A percentile compares a stretch with the other conserved stretches of the same genome.
Evolutionary conservation across 2,113 vertebrate genomes (phyloP).

Genomic region (Pao palembangensis): DNA sequence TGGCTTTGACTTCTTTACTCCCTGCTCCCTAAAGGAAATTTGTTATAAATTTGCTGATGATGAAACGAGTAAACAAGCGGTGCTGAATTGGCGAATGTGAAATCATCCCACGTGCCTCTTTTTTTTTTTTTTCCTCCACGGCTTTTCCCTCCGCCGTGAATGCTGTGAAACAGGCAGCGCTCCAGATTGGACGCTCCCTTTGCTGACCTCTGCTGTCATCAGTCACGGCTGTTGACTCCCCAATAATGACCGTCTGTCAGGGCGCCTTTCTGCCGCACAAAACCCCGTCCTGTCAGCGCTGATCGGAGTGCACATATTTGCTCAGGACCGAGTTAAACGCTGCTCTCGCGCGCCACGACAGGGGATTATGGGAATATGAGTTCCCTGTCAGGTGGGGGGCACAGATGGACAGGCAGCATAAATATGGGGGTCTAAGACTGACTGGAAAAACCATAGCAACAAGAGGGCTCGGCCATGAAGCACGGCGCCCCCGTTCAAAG

Average conservation of each 20-base stretch:
- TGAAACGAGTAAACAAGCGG: constrained; percentile 56
- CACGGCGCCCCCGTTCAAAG: constrained; percentile 58
- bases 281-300: constrained; percentile 60
- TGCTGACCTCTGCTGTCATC: constrained; percentile 70
- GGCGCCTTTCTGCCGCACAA: constrained; percentile 50
- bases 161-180: constrained; percentile 58
- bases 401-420: constrained; percentile 26
- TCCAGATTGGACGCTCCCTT: constrained; percentile 64
- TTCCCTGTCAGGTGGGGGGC: constrained; percentile 48
- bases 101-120: constrained; percentile 67
- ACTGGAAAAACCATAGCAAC: constrained; percentile 70
- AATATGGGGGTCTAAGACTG: constrained; percentile 61
- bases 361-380: constrained; percentile 73
- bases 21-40: constrained; percentile 39
- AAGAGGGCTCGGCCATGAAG: constrained; percentile 52
- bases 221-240: constrained; percentile 75
- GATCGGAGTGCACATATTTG: constrained; percentile 73
- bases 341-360: constrained; percentile 29
- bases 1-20: constrained; percentile 27
- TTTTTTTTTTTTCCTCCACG: constrained; percentile 56
- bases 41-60: constrained; percentile 66
- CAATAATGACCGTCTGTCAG: constrained; percentile 70
- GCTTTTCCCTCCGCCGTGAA: constrained; percentile 48
- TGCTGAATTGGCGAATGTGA: constrained; percentile 60
- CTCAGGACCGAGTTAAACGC: constrained; percentile 55